Percentiles rank a stretch among this genome's conserved stretches.
Conservation (phyloP, 2,797 vertebrate genomes). For the Melanogrammus aeglefinus region DNA sequence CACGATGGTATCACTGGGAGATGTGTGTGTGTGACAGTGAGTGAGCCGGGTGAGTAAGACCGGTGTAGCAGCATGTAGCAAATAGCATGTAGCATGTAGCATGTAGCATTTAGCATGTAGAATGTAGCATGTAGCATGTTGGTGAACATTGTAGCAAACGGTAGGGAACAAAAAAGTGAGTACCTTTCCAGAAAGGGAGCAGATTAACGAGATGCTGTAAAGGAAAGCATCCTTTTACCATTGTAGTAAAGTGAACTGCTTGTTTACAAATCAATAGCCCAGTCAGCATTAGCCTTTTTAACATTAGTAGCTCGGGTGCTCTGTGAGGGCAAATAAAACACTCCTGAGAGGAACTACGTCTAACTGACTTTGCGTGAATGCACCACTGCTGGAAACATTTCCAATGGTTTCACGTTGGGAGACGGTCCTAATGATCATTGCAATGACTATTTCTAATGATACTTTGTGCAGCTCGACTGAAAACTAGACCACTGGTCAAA, state of each 20-base stretch:
- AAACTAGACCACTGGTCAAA: constrained; percentile 60
- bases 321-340: not conserved
- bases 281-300: constrained; percentile 13
- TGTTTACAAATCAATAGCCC: constrained; percentile 9
- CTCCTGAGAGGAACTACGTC: not conserved
- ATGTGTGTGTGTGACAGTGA: not conserved
- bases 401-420: not conserved
- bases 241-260: not conserved
- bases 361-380: not conserved
- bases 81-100: not conserved
- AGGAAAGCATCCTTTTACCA: constrained; percentile 7
- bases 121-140: not conserved
- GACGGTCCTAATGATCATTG: not conserved
- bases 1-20: not conserved
- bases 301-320: constrained; percentile 8
- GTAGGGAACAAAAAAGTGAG: not conserved
- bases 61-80: no score
- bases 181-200: not conserved
- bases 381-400: not conserved
- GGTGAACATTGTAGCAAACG: not conserved
- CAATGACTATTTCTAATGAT: not conserved
- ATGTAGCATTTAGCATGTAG: no score
- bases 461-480: constrained; percentile 51
- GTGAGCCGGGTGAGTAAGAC: no score
- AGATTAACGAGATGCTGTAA: not conserved